A percentile compares a stretch with the other conserved stretches of the same genome.
phyloP scores from a whole-genome alignment of 2,888 invertebrate species.

The Diploptera punctata region DNA sequence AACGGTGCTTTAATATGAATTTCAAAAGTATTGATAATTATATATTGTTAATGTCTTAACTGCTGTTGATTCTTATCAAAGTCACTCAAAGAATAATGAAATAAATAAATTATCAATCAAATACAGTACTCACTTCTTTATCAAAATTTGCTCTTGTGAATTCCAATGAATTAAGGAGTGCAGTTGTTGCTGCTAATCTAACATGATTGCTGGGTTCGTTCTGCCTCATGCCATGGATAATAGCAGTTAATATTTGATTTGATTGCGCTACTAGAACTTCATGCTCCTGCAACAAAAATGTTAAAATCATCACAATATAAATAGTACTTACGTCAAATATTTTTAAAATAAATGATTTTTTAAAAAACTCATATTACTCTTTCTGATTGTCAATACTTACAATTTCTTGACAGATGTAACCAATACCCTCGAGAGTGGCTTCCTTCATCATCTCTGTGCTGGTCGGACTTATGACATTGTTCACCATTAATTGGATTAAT shows the following conservation, averaged over 20 bases:
- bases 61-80: too few relatives aligned
- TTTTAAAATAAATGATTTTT: neutral
- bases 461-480: conserved; percentile 85
- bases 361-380: neutral
- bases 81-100: too few relatives aligned
- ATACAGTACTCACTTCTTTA: conserved; percentile 75
- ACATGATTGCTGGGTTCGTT: conserved; percentile 94
- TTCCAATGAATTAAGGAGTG: conserved; percentile 95
- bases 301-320: neutral
- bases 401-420: conserved; percentile 99
- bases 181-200: conserved; percentile 94
- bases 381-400: conserved; percentile 51
- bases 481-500: conserved; percentile 84
- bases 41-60: too few relatives aligned
- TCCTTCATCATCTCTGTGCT: conserved; percentile 96
- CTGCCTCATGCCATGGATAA: conserved; percentile 97
- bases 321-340: neutral
- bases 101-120: too few relatives aligned
- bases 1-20: too few relatives aligned
- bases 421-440: conserved; percentile 96
- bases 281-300: conserved; percentile 64
- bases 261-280: conserved; percentile 91
- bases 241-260: conserved; percentile 97
- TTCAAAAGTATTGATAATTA: too few relatives aligned
- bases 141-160: conserved; percentile 99